Evolutionary conservation across 2,797 vertebrate species (phyloP).

Genomic region (Sebastes umbrosus): DNA sequence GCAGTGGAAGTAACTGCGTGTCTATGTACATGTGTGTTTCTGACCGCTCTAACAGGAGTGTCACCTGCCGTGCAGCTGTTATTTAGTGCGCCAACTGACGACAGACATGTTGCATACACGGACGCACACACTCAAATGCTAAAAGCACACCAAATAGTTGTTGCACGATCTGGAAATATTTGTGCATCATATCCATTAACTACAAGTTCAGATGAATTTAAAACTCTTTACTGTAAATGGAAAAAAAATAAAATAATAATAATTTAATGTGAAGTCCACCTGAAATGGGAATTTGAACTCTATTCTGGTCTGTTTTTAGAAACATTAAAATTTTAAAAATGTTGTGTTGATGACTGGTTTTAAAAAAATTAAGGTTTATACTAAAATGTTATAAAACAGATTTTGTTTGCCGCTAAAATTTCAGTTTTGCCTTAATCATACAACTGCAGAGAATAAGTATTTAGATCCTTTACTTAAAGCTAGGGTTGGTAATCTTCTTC

Average conservation of each 20-base stretch:
- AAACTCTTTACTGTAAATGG: background rate
- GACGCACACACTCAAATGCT: background rate
- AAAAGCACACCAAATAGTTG: background rate
- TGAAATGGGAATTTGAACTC: background rate
- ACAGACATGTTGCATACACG: constrained; percentile 12
- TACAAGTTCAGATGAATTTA: background rate
- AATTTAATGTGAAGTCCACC: background rate
- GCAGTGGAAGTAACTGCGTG: background rate
- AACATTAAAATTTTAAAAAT: no score
- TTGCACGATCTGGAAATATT: background rate
- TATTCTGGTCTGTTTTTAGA: background rate
- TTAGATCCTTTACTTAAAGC: background rate
- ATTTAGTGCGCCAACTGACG: constrained; percentile 22
- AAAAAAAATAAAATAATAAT: background rate
- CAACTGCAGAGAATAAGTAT: background rate
- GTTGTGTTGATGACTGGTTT: background rate
- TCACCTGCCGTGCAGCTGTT: constrained; percentile 40
- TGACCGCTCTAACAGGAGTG: constrained; percentile 5
- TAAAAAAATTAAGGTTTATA: background rate
- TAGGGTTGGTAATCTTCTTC: no score
- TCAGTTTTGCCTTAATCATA: background rate
- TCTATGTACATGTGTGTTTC: background rate
- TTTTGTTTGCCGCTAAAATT: background rate
- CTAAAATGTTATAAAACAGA: background rate
- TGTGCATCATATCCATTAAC: background rate